These are phyloP conservation scores for Acrobeloides nanus DNA, from an alignment of 2,888 invertebrate species.

Conservation along the genomic window DNA sequence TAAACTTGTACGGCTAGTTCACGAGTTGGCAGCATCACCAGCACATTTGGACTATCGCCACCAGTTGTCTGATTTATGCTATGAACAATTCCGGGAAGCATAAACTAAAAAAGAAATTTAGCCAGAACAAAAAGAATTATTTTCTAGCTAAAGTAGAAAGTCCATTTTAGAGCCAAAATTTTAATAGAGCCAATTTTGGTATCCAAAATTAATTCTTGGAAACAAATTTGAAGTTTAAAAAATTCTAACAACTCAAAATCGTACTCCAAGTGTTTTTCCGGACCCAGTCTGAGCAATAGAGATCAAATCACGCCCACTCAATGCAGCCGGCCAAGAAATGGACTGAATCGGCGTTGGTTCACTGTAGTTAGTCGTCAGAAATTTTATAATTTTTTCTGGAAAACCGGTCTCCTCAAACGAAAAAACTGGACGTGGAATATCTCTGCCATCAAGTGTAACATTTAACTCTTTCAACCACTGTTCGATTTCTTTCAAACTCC, in stretches of 20 bases:
- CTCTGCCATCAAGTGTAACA: too few relatives aligned
- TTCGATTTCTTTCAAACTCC: too few relatives aligned
- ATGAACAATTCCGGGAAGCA: constrained; percentile 80
- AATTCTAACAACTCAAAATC: constrained; percentile 21
- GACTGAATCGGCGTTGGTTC: constrained; percentile 62
- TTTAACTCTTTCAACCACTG: too few relatives aligned
- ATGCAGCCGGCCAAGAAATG: constrained; percentile 86
- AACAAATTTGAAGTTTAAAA: constrained; percentile 9
- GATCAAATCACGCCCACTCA: constrained; percentile 83
- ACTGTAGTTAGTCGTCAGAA: constrained; percentile 33
- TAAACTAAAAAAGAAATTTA: constrained; percentile 58
- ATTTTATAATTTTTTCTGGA: constrained; percentile 9
- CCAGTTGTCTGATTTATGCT: constrained; percentile 84
- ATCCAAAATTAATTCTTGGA: too few relatives aligned
- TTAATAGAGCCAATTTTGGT: too few relatives aligned
- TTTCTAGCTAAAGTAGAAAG: too few relatives aligned
- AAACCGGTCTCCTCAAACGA: constrained; percentile 8
- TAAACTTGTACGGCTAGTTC: constrained; percentile 61
- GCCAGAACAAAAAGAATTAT: too few relatives aligned
- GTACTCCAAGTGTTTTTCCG: constrained; percentile 82
- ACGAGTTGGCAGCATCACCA: constrained; percentile 57
- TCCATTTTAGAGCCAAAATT: too few relatives aligned
- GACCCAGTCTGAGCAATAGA: constrained; percentile 74
- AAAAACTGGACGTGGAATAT: too few relatives aligned
- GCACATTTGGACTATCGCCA: constrained; percentile 82